These are phyloP conservation scores for Ferdinandea cuprea DNA, from an alignment of 2,888 invertebrate species.

Conservation along the genomic window DNA sequence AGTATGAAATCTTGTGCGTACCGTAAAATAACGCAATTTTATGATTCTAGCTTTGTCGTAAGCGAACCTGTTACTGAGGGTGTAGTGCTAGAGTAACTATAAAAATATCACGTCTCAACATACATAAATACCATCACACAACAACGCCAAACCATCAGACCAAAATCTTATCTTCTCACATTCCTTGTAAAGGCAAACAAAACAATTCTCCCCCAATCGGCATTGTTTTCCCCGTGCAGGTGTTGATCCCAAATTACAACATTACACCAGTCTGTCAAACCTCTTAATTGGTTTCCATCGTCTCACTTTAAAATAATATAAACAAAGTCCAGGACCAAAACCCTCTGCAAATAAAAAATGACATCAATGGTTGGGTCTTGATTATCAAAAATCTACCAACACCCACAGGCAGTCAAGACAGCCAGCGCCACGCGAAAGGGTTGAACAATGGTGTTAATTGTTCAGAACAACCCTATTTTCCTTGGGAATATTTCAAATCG, in stretches of 20 bases:
- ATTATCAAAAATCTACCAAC: constrained; percentile 44
- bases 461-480: constrained; percentile 59
- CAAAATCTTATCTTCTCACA: not conserved
- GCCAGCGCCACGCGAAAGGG: constrained; percentile 43
- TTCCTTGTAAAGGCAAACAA: constrained; percentile 40
- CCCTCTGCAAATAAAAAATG: constrained; percentile 20
- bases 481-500: constrained; percentile 40
- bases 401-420: not conserved
- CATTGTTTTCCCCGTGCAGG: constrained; percentile 54
- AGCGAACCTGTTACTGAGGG: too few species aligned
- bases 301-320: constrained; percentile 37
- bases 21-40: too few species aligned
- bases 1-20: too few species aligned
- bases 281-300: constrained; percentile 55
- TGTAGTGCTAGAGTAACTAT: too few species aligned
- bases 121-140: not conserved
- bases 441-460: constrained; percentile 71
- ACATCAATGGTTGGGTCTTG: constrained; percentile 50
- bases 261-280: constrained; percentile 60
- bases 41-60: too few species aligned
- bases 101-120: not conserved
- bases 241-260: constrained; percentile 73
- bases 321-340: constrained; percentile 27
- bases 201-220: constrained; percentile 42
- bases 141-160: not conserved